phyloP scores from a whole-genome alignment of 37 sponge, comb jelly and placozoan genomes.

The Halisarca cf. caerulea region DNA sequence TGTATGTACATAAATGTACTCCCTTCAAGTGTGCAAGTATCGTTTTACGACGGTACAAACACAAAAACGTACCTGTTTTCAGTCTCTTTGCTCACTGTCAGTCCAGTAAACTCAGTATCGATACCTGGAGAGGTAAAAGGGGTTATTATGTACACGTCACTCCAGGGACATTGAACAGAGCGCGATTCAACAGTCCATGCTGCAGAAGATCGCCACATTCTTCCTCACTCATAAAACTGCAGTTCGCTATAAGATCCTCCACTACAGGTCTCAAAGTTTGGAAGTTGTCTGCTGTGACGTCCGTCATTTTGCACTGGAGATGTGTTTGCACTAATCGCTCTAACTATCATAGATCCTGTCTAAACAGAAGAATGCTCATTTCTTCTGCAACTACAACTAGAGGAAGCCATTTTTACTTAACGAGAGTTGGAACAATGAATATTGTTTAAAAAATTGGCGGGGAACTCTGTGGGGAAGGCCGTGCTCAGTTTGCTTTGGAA shows the following conservation, averaged over 20 bases:
- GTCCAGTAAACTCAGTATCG: conserved; percentile 82
- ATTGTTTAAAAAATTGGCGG: conserved; percentile 3
- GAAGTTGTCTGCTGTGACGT: conserved; percentile 64
- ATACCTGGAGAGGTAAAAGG: conserved; percentile 42
- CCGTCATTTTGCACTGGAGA: conserved; percentile 30
- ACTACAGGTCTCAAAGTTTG: conserved; percentile 31
- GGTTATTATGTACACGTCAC: too few species aligned
- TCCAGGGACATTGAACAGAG: too few species aligned
- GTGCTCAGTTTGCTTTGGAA: background rate
- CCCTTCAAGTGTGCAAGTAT: too few species aligned
- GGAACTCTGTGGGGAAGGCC: background rate
- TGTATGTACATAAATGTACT: too few species aligned
- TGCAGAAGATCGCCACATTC: too few species aligned
- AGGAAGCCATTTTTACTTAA: background rate
- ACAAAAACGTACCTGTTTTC: background rate
- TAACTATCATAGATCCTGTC: too few species aligned
- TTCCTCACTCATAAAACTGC: conserved; percentile 65
- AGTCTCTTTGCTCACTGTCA: conserved; percentile 10
- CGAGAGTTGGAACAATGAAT: conserved; percentile 1
- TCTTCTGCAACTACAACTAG: background rate
- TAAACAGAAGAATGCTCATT: too few species aligned
- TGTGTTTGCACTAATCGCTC: background rate
- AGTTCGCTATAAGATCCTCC: conserved; percentile 33
- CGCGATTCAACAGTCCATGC: too few species aligned
- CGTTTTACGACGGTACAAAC: too few species aligned